These are phyloP conservation scores for Pheosia tremula DNA, from an alignment of 2,888 invertebrate species.

Conservation along the genomic window DNA sequence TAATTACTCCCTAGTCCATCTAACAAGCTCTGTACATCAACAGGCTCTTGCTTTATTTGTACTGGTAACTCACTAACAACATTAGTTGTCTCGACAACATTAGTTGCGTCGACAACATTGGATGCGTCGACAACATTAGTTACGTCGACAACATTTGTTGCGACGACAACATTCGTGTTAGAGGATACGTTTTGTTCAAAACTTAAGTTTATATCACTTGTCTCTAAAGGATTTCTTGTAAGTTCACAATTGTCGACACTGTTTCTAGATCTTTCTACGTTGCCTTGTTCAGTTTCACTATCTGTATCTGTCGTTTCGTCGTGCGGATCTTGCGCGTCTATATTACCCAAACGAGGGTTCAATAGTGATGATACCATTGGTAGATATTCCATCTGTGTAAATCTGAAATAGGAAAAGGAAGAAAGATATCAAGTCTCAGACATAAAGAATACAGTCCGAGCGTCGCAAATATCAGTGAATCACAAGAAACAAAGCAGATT, in stretches of 20 bases:
- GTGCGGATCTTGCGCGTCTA: background rate
- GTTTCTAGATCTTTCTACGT: background rate
- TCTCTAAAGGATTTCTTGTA: background rate
- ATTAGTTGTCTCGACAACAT: background rate
- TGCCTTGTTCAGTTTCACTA: background rate
- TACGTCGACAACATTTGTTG: background rate
- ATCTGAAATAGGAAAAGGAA: constrained; percentile 15
- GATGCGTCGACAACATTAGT: no score
- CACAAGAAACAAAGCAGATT: no score
- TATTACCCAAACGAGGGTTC: background rate
- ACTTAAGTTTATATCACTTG: no score
- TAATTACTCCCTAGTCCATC: constrained; percentile 51
- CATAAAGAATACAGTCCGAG: no score
- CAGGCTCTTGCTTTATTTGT: constrained; percentile 23
- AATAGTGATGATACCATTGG: background rate
- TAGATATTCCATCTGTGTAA: constrained; percentile 10
- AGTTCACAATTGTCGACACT: background rate
- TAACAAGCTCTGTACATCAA: constrained; percentile 37
- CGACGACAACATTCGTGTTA: background rate
- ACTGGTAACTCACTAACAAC: constrained; percentile 4
- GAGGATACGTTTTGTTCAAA: no score
- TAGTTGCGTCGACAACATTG: background rate
- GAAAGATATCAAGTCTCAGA: no score
- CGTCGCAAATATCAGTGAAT: no score
- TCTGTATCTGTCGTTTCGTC: background rate